Percentiles rank a stretch among this genome's conserved stretches.
Evolutionary conservation across 2,113 vertebrate species (phyloP).

Genomic region (Larimichthys crocea): DNA sequence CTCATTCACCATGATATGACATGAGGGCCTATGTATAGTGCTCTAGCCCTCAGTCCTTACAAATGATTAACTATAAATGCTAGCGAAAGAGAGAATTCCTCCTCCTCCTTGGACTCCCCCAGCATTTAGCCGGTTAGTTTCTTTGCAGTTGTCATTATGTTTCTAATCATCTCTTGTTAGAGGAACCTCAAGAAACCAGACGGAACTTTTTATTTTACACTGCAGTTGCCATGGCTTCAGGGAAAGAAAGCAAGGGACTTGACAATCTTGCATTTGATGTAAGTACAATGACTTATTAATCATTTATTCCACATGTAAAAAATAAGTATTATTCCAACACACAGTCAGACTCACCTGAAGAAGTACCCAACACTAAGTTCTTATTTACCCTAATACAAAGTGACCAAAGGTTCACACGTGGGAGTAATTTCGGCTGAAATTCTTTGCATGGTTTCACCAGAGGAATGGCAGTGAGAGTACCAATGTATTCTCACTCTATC

Average conservation of each 20-base stretch:
- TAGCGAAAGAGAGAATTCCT: neutral
- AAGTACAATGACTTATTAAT: conserved; percentile 29
- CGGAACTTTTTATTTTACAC: neutral
- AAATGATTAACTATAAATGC: neutral
- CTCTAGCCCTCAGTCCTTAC: too few species aligned
- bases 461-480: too few species aligned
- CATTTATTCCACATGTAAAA: neutral
- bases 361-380: neutral
- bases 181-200: neutral
- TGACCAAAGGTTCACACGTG: neutral
- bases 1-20: too few species aligned
- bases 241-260: neutral
- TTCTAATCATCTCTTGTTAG: neutral
- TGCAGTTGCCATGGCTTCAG: conserved; percentile 28
- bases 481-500: too few species aligned
- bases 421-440: neutral
- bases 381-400: neutral
- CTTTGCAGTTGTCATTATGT: neutral
- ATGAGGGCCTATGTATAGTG: too few species aligned
- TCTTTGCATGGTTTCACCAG: neutral
- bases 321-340: neutral
- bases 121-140: neutral
- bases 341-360: neutral
- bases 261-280: conserved; percentile 60
- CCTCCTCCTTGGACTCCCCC: too few species aligned